Evolutionary conservation across 2,888 invertebrate genomes (phyloP), one percentile per base, ranked within the genome.

Genomic region (Ceramica pisi): DNA sequence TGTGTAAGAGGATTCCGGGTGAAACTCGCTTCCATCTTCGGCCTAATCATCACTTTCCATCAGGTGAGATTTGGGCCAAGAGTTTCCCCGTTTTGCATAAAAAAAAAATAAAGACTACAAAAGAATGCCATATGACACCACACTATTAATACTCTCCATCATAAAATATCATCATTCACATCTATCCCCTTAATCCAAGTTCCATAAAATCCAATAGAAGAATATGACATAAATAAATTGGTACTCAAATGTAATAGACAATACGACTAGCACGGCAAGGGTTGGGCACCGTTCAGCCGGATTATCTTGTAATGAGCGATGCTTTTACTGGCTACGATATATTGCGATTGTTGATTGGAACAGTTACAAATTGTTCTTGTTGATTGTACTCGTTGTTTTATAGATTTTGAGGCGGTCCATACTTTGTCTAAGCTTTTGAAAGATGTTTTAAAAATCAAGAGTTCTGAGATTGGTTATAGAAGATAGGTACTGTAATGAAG

Each of bases 151-250:
- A 68, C 44, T 64, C 31, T 56, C 38, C 41, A 69, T 65, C 81
- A 69, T 59, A 75, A 80, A 80, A 68, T 64, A 82, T 71, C 62
- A 56, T 65, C 65, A 73, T 56, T 77, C 85, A 69, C 72, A 81
- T 65, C 16, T 0, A 64, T 62, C 86, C 80, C 87, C n/a, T 86
- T 90, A 90, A 90, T 90, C 86, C 81, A 73, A 88, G 88, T 88
- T 79, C 65, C 86, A 90, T 92, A 89, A 89, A 88, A 92, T 91
- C 90, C 90, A 92, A 93, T 93, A 91, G 90, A 89, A 87, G 88
- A 90, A 84, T 90, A 89, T 91, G 89, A 89, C 92, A 92, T 89
- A 90, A 92, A 94, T 93, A 92, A 93, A 94, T 94, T 94, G 93
- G 86, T 85, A 87, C 88, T 91, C 89, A 85, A 88, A 88, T 72